Base-by-base conservation (phyloP, 1,140 invertebrate species). In the Camponotus pennsylvanicus region DNA sequence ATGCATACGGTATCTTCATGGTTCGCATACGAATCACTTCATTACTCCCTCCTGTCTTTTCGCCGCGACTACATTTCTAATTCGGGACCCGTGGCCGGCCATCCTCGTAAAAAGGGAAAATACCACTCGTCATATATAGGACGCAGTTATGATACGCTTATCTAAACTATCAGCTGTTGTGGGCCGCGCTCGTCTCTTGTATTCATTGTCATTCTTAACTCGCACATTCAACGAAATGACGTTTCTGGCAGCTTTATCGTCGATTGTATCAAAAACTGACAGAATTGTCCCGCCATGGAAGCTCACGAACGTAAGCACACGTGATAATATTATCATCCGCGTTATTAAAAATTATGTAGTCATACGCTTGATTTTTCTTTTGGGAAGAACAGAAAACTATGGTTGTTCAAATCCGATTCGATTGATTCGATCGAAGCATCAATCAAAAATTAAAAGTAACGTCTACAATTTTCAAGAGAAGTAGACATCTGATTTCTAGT, bases 1-100 rank as follows among this genome's bases (percentile, higher is more conserved):
- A 18, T 59, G 80, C 59, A 55, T 85, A 89, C 76, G 88, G 27
- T 85, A 90, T 71, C 71, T 49, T 73, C 59, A 55, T 78, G 89
- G 66, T 64, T 67, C 71, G 93, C 93, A 93, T 93, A 93, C 92
- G 88, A 94, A 94, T 94, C 88, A 85, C 91, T 92, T 92, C 89
- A 93, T 94, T 94, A 90, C 85, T 85, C 64, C 40, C 15, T 18
- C n/a, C 40, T 32, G 8, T n/a, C 55, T 27, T 42, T 49, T 40
- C 55, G 27, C 45, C 67, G 59, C 63, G n/a, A 55, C 64, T 21
- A 77, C 75, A 86, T 88, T 91, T 93, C 87, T 93, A 92, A 93
- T 93, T 90, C 89, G 76, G 59, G 13, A 27, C 37, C 37, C 34
- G 63, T 9, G 61, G 77, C 73, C 66, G 75, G 67, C 37, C 32